Conservation (phyloP, 2,888 invertebrate species). For the Pterostichus madidus region DNA sequence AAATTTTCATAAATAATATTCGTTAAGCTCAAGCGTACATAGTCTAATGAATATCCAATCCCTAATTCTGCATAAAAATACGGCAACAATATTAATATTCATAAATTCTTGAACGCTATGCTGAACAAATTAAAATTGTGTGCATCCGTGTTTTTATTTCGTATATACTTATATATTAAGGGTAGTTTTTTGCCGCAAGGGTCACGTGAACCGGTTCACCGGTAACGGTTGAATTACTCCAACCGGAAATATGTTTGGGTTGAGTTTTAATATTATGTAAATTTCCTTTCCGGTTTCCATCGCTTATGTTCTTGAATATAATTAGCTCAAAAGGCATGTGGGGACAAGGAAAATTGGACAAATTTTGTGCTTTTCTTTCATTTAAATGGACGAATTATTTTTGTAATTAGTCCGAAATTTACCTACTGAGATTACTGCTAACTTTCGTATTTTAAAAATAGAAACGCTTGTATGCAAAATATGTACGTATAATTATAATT, state of each 20-base stretch:
- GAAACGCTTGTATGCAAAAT: neutral
- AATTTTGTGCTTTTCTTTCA: constrained; percentile 43
- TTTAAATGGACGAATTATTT: constrained; percentile 31
- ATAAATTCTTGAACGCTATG: constrained; percentile 32
- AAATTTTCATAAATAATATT: constrained; percentile 50
- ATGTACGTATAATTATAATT: constrained; percentile 4
- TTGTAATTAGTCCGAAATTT: constrained; percentile 34
- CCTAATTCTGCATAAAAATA: constrained; percentile 40
- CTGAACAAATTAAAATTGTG: constrained; percentile 40
- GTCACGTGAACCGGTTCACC: neutral
- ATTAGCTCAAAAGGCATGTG: constrained; percentile 26
- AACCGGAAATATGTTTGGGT: constrained; percentile 43
- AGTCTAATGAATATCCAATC: constrained; percentile 55
- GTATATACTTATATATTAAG: constrained; percentile 10
- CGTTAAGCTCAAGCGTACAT: constrained; percentile 1
- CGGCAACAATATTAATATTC: constrained; percentile 46
- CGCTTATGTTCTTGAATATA: constrained; percentile 37
- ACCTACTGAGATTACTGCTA: constrained; percentile 19
- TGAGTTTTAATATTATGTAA: constrained; percentile 47
- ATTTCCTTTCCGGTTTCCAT: constrained; percentile 38
- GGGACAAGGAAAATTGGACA: constrained; percentile 24
- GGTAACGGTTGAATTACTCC: constrained; percentile 41
- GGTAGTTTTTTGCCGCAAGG: constrained; percentile 22
- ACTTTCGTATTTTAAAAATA: constrained; percentile 5
- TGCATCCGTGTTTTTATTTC: constrained; percentile 36